Percentiles rank a stretch among this genome's conserved stretches.
phyloP scores from a whole-genome alignment of 2,888 invertebrate genomes.

The Epinotia brunnichana region DNA sequence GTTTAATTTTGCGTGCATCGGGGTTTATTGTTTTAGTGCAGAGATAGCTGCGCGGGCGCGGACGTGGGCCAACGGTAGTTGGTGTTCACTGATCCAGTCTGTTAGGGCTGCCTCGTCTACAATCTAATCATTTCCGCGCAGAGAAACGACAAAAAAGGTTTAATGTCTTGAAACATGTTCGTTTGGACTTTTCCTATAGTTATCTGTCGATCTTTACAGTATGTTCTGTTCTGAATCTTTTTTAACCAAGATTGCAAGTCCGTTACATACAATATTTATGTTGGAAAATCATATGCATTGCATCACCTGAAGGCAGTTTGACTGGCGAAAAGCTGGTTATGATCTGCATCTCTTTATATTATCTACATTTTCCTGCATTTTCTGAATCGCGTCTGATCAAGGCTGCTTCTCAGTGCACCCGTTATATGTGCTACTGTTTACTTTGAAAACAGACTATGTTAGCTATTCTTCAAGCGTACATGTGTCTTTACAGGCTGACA shows the following conservation, averaged over 20 bases:
- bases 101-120: not conserved
- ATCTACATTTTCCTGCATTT: not conserved
- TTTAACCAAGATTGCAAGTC: no score
- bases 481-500: conserved; percentile 10
- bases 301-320: no score
- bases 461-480: not conserved
- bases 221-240: no score
- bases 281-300: no score
- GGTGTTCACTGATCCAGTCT: conserved; percentile 5
- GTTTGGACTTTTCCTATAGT: not conserved
- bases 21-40: conserved; percentile 36
- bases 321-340: not conserved
- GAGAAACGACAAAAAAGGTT: no score
- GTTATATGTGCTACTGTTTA: conserved; percentile 22
- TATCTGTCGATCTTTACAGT: not conserved
- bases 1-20: conserved; percentile 19
- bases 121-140: not conserved
- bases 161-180: not conserved
- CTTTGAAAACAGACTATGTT: not conserved
- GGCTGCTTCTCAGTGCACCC: conserved; percentile 6
- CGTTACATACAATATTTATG: no score
- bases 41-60: conserved; percentile 19
- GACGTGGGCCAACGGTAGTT: conserved; percentile 27
- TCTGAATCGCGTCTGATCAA: no score
- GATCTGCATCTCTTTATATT: not conserved